Conservation (phyloP, 2,113 vertebrate species). For the Ceuthmochares aereus region DNA sequence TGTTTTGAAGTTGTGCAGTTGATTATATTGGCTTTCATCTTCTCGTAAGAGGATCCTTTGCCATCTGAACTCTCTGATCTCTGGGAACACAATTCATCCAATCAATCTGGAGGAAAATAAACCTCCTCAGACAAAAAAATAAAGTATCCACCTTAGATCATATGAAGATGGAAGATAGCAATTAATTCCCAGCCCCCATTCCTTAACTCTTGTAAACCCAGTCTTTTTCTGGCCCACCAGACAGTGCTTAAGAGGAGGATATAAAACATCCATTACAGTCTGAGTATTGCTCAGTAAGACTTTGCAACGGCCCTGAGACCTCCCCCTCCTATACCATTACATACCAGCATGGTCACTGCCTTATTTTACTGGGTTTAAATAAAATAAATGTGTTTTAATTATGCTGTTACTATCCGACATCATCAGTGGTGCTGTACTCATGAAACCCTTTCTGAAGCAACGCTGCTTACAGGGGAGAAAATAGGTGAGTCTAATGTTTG, state of each 20-base stretch:
- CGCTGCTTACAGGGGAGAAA: neutral
- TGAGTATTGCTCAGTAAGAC: neutral
- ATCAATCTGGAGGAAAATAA: conserved; percentile 67
- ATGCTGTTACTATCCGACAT: neutral
- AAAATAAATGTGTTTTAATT: neutral
- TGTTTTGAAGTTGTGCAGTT: conserved; percentile 75
- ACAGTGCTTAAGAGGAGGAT: neutral
- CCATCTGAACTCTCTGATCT: conserved; percentile 73
- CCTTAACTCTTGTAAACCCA: conserved; percentile 19
- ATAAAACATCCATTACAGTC: neutral
- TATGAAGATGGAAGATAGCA: conserved; percentile 36
- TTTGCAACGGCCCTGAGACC: accelerated
- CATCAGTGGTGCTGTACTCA: accelerated
- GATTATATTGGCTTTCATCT: conserved; percentile 75
- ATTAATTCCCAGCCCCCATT: conserved; percentile 1
- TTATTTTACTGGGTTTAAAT: neutral
- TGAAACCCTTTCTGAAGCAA: accelerated
- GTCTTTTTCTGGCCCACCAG: neutral
- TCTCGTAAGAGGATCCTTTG: conserved; percentile 70
- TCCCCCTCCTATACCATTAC: accelerated
- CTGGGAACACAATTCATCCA: conserved; percentile 67
- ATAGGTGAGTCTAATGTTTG: neutral
- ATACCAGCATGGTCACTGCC: neutral
- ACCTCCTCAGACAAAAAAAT: conserved; percentile 58
- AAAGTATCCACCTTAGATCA: conserved; percentile 65